Evolutionary conservation across 2,113 vertebrate genomes (phyloP).

Genomic region (Aramus guarauna): DNA sequence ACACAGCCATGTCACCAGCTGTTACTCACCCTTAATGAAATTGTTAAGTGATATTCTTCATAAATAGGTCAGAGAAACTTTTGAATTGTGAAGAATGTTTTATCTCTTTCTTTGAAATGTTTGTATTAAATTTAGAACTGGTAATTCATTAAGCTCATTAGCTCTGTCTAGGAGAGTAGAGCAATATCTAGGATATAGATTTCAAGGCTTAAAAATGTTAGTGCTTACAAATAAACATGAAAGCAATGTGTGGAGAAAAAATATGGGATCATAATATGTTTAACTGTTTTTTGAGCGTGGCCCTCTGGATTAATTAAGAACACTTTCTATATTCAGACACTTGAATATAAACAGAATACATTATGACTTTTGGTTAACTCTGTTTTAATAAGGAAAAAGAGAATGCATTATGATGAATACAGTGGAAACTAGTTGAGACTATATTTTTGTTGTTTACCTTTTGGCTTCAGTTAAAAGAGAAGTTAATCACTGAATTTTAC

Average conservation of each 20-base stretch:
- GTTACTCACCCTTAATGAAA: conserved; percentile 75
- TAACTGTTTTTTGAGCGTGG: conserved; percentile 53
- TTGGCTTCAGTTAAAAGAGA: not conserved
- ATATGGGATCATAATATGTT: conserved; percentile 49
- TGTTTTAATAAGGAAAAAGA: conserved; percentile 41
- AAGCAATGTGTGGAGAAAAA: conserved; percentile 39
- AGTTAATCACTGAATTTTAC: not conserved
- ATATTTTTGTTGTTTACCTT: not conserved
- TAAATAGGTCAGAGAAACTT: conserved; percentile 73
- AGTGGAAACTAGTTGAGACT: not conserved
- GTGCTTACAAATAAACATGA: conserved; percentile 67
- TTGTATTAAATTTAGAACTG: conserved; percentile 62
- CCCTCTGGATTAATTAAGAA: conserved; percentile 62
- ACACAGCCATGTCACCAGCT: conserved; percentile 73
- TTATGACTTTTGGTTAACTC: conserved; percentile 46
- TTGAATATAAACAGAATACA: conserved; percentile 55
- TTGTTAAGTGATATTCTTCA: conserved; percentile 74
- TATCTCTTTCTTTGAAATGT: conserved; percentile 64
- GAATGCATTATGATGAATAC: conserved; percentile 19
- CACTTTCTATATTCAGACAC: conserved; percentile 51
- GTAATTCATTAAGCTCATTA: conserved; percentile 67
- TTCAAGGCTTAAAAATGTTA: conserved; percentile 53
- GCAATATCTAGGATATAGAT: conserved; percentile 59
- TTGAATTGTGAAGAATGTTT: conserved; percentile 64
- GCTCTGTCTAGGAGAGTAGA: conserved; percentile 42